These are phyloP conservation scores for Anagyrus pseudococci DNA, from an alignment of 2,888 invertebrate species.

Conservation along the genomic window DNA sequence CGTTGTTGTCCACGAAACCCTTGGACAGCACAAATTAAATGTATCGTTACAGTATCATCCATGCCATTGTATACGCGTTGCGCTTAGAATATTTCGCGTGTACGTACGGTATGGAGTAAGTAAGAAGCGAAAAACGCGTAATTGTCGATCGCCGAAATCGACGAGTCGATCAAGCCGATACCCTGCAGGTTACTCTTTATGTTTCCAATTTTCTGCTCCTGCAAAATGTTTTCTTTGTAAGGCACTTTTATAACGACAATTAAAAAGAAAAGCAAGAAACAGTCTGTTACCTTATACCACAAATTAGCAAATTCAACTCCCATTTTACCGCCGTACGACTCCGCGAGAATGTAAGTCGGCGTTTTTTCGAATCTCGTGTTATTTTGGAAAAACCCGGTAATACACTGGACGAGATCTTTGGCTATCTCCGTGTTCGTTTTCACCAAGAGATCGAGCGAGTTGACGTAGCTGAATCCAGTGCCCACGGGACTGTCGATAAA, in stretches of 20 bases:
- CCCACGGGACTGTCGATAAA: slow-evolving; percentile 93
- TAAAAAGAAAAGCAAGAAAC: slow-evolving; percentile 7
- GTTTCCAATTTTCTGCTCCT: slow-evolving; percentile 40
- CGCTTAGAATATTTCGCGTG: background rate
- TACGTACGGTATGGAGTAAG: background rate
- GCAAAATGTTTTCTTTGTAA: background rate
- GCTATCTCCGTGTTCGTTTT: slow-evolving; percentile 72
- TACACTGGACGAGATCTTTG: slow-evolving; percentile 74
- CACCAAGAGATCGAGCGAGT: slow-evolving; percentile 64
- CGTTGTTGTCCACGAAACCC: slow-evolving; percentile 30
- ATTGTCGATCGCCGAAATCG: slow-evolving; percentile 50
- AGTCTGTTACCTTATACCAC: slow-evolving; percentile 64
- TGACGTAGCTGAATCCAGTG: slow-evolving; percentile 83
- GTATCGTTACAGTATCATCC: background rate
- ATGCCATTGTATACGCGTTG: background rate
- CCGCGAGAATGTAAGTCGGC: slow-evolving; percentile 84
- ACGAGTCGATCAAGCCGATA: slow-evolving; percentile 48
- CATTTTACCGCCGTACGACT: slow-evolving; percentile 95
- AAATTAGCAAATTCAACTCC: slow-evolving; percentile 78
- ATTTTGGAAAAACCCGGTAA: slow-evolving; percentile 72
- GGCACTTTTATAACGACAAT: background rate
- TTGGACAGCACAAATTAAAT: background rate
- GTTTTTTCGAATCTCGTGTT: slow-evolving; percentile 75
- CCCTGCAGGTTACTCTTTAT: slow-evolving; percentile 49
- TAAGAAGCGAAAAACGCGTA: slow-evolving; percentile 47